Evolutionary conservation across 2,888 invertebrate species (phyloP), one percentile per base, ranked within the genome.

Genomic region (Fragum whitleyi): DNA sequence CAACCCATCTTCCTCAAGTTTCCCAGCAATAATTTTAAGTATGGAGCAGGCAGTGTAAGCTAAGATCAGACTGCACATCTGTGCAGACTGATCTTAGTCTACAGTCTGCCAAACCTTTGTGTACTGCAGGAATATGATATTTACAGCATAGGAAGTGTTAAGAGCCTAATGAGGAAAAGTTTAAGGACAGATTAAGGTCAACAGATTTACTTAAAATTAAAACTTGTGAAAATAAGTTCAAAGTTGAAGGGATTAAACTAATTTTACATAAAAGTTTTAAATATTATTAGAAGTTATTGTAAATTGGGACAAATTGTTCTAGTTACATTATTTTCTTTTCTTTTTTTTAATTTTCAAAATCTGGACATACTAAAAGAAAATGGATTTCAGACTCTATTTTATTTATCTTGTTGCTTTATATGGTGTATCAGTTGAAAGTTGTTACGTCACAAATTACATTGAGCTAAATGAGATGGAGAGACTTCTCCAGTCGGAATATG

Each of bases 401-500:
- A 2, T 61, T 32, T 61, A 1, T n/a, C 19, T 70, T 36, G 14
- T 70, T 16, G 21, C 55, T 6, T 14, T 55, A 14, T 53, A 19
- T 55, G 55, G 21, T 32, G 55, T 53, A 23, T 6, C 14, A 1
- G 55, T 21, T 5, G 19, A 36, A 14, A 28, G 57, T 23, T 72
- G 72, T 61, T 59, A 42, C 2, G 28, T 72, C 36, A 72, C 72
- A n/a, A 65, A 53, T 14, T 81, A 55, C 42, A 19, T 77, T 23
- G 67, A 77, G 1, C 71, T 81, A 61, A 68, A 70, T 28, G 19
- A 72, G 1, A 78, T 77, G 75, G 84, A 84, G 53, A 47, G 78
- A 14, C 67, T 84, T 53, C 32, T 76, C 11, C 62, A 76, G 23
- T 69, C 84, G 0, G 68, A 81, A 11, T 69, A 68, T 51, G 68